Evolutionary conservation across 2,797 vertebrate genomes (phyloP).

Genomic region (Eidolon dupreanum): DNA sequence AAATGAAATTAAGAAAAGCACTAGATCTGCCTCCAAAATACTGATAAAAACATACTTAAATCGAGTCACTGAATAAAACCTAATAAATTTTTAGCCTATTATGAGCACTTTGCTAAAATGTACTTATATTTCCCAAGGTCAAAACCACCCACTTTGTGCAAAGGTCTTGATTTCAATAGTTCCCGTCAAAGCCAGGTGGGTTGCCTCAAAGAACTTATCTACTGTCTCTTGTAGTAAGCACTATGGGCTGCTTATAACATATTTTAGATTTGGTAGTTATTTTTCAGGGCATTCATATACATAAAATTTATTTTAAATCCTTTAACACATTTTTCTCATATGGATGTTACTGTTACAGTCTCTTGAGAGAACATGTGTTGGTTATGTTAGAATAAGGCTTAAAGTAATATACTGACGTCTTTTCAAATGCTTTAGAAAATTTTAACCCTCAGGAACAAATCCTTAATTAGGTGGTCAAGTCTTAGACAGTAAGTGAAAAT

Average conservation of each 20-base stretch:
- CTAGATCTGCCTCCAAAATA: conserved; percentile 52
- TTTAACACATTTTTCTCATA: conserved; percentile 65
- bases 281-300: conserved; percentile 38
- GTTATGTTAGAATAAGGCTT: conserved; percentile 62
- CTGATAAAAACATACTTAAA: conserved; percentile 58
- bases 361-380: conserved; percentile 70
- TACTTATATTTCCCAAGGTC: conserved; percentile 52
- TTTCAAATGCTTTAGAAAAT: conserved; percentile 56
- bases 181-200: not conserved
- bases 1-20: conserved; percentile 67
- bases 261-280: conserved; percentile 45
- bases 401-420: conserved; percentile 65
- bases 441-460: conserved; percentile 63
- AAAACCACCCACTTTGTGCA: conserved; percentile 59
- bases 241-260: not conserved
- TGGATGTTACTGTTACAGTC: conserved; percentile 55
- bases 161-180: conserved; percentile 17
- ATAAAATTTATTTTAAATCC: conserved; percentile 67
- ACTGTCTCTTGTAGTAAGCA: not conserved
- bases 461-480: conserved; percentile 54
- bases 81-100: conserved; percentile 62
- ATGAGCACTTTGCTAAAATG: conserved; percentile 56
- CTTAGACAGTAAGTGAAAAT: conserved; percentile 17
- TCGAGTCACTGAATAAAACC: conserved; percentile 61
- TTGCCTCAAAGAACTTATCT: not conserved